Evolutionary conservation across 1,140 invertebrate species (phyloP).

Genomic region (Drosophila sturtevanti): DNA sequence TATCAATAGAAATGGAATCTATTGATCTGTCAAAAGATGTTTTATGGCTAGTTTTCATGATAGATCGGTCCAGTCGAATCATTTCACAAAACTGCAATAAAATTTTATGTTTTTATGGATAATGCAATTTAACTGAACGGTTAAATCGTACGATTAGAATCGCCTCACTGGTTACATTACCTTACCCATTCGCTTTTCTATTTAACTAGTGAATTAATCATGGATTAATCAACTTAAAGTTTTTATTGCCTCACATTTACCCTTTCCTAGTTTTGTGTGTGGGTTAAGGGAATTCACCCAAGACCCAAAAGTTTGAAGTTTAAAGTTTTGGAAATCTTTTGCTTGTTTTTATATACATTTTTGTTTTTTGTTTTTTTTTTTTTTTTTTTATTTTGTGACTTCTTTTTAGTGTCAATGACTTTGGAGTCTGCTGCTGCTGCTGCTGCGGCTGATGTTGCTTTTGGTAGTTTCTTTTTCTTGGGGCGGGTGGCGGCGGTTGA

Average conservation of each 20-base stretch:
- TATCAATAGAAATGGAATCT: too few species aligned
- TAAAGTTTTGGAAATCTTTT: slow-evolving; percentile 10
- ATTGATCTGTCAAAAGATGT: neutral
- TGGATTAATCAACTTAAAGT: neutral
- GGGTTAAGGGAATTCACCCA: neutral
- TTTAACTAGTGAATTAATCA: neutral
- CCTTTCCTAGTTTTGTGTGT: neutral
- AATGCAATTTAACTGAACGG: neutral
- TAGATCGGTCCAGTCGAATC: neutral
- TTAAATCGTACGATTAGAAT: neutral
- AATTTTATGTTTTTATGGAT: neutral
- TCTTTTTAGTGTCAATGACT: slow-evolving; percentile 70
- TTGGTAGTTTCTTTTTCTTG: slow-evolving; percentile 68
- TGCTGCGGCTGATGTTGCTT: neutral
- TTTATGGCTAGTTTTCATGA: neutral
- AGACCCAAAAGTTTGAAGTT: slow-evolving; percentile 16
- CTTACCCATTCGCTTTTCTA: neutral
- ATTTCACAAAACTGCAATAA: neutral
- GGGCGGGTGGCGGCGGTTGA: slow-evolving; percentile 47
- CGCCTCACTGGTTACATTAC: neutral
- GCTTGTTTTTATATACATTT: slow-evolving; percentile 1
- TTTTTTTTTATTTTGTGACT: slow-evolving; percentile 23
- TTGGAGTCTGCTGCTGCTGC: slow-evolving; percentile 37
- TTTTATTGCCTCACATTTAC: neutral
- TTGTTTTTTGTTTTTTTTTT: slow-evolving; percentile 21